Conservation (phyloP, 2,797 vertebrate species). For the Meda fulgida region DNA sequence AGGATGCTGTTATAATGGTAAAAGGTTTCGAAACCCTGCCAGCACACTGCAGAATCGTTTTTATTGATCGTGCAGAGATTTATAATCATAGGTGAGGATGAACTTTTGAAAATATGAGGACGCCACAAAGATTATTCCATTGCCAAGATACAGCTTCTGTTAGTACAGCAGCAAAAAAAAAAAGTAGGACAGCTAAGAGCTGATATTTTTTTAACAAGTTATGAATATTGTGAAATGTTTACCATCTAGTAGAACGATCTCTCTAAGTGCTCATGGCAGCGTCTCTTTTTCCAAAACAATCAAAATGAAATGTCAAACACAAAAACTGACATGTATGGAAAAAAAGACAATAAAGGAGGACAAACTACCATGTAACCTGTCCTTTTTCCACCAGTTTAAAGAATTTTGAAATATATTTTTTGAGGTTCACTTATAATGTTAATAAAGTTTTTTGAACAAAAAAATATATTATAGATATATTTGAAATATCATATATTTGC, state of each 20-base stretch:
- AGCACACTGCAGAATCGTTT: constrained; percentile 67
- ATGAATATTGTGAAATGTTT: constrained; percentile 45
- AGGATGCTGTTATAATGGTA: constrained; percentile 59
- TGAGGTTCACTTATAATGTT: not conserved
- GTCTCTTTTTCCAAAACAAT: not conserved
- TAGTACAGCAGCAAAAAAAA: constrained; percentile 37
- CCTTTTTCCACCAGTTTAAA: not conserved
- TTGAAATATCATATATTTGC: too few species aligned
- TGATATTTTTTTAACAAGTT: constrained; percentile 38
- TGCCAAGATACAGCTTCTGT: constrained; percentile 44
- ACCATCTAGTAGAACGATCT: constrained; percentile 38
- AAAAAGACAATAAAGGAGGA: not conserved
- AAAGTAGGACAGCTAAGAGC: constrained; percentile 24
- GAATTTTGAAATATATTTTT: not conserved
- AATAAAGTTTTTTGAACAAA: too few species aligned
- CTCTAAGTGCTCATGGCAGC: not conserved
- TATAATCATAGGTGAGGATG: constrained; percentile 58
- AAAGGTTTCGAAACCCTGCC: constrained; percentile 60
- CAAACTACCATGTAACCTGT: not conserved
- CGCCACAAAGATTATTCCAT: constrained; percentile 48
- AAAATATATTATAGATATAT: too few species aligned
- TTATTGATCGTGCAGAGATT: constrained; percentile 68
- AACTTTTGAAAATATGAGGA: constrained; percentile 55
- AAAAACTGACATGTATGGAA: constrained; percentile 27
- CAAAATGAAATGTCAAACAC: constrained; percentile 47